Evolutionary conservation across 2,888 invertebrate species (phyloP).

Genomic region (Linnaemya tessellans): DNA sequence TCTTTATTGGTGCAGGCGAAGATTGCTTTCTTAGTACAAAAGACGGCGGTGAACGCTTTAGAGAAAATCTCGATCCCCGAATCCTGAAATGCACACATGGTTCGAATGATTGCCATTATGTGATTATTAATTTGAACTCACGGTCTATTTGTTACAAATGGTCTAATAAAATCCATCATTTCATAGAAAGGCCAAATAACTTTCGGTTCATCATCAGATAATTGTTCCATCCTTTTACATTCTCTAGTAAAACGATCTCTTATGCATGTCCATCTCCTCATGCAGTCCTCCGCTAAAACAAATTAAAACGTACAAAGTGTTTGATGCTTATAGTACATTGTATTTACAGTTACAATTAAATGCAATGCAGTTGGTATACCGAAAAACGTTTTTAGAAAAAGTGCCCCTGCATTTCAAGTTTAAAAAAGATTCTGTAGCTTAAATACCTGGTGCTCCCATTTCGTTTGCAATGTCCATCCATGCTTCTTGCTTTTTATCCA

Average conservation of each 20-base stretch:
- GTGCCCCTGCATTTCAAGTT: not conserved
- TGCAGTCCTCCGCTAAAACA: conserved; percentile 29
- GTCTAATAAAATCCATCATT: conserved; percentile 51
- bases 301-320: not conserved
- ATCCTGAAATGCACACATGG: conserved; percentile 17
- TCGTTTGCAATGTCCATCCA: conserved; percentile 44
- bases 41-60: not conserved
- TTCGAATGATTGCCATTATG: not conserved
- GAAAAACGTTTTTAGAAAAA: not conserved
- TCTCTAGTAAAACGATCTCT: conserved; percentile 44
- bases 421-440: not conserved
- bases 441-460: conserved; percentile 30
- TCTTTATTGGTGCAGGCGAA: not conserved
- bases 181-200: conserved; percentile 31
- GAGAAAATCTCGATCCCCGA: not conserved
- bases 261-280: conserved; percentile 35
- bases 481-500: conserved; percentile 39
- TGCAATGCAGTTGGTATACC: not conserved
- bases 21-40: not conserved
- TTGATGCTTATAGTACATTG: too few relatives aligned
- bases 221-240: conserved; percentile 10
- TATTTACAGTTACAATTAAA: not conserved
- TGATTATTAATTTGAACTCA: conserved; percentile 1
- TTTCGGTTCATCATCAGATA: not conserved
- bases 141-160: conserved; percentile 29